Evolutionary conservation across 2,113 vertebrate species (phyloP).

Genomic region (Chaetura pelagica): DNA sequence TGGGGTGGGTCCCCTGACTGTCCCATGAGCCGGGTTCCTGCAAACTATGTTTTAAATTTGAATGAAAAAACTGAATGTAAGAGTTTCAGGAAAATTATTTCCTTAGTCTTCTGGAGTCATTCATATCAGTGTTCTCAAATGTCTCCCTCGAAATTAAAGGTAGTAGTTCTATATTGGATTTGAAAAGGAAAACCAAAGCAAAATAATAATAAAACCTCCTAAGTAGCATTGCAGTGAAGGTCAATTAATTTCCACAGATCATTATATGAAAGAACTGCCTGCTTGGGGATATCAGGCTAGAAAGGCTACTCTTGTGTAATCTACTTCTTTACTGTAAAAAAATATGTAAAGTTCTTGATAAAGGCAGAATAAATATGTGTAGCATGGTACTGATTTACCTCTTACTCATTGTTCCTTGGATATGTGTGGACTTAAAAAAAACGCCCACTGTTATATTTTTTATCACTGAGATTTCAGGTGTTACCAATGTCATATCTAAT

Average conservation of each 20-base stretch:
- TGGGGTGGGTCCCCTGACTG: neutral
- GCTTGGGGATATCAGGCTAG: neutral
- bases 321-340: neutral
- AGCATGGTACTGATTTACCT: neutral
- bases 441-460: neutral
- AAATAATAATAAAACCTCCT: neutral
- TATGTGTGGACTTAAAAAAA: neutral
- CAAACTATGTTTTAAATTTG: neutral
- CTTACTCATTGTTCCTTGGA: neutral
- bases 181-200: neutral
- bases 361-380: neutral
- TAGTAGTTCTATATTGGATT: neutral
- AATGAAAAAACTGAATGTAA: neutral
- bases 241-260: neutral
- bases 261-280: neutral
- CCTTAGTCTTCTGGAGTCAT: neutral
- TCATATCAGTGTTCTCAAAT: neutral
- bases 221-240: neutral
- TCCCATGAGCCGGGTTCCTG: neutral
- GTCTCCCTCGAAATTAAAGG: neutral
- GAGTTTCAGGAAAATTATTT: neutral
- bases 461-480: neutral
- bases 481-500: neutral
- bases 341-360: neutral
- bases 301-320: neutral